phyloP scores from a whole-genome alignment of 2,797 vertebrate species.

The Sphaeramia orbicularis region DNA sequence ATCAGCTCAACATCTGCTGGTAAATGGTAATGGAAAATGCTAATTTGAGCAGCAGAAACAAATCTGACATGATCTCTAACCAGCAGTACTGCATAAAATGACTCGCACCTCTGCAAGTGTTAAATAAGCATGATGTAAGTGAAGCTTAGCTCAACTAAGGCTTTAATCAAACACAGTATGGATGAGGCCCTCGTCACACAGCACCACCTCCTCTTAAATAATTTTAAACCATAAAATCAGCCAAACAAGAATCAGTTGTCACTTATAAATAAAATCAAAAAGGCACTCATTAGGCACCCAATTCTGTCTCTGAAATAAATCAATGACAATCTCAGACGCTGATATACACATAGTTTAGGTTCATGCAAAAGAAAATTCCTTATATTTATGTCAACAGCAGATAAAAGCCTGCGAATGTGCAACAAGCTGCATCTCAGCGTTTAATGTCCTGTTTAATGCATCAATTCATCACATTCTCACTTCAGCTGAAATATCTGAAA shows the following conservation, averaged over 20 bases:
- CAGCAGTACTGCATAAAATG: not conserved
- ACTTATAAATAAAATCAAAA: conserved; percentile 60
- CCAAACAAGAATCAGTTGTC: not conserved
- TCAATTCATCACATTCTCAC: conserved; percentile 35
- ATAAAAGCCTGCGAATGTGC: conserved; percentile 48
- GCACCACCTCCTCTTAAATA: not conserved
- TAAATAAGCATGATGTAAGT: conserved; percentile 22
- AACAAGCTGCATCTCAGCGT: conserved; percentile 57
- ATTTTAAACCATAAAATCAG: not conserved
- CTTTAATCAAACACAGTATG: conserved; percentile 15
- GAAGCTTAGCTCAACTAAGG: conserved; percentile 23
- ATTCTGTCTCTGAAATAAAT: conserved; percentile 20
- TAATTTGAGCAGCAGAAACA: not conserved
- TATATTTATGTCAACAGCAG: conserved; percentile 24
- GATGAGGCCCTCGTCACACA: not conserved
- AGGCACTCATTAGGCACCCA: conserved; percentile 1
- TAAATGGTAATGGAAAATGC: no score
- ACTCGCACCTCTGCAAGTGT: not conserved
- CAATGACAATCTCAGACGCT: not conserved
- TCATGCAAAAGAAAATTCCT: conserved; percentile 25
- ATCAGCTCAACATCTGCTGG: not conserved
- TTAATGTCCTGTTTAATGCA: conserved; percentile 29
- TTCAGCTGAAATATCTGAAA: conserved; percentile 43
- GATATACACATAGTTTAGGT: not conserved
- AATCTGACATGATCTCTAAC: not conserved